Evolutionary conservation across 2,888 invertebrate species (phyloP).

Genomic region (Aricia artaxerxes): DNA sequence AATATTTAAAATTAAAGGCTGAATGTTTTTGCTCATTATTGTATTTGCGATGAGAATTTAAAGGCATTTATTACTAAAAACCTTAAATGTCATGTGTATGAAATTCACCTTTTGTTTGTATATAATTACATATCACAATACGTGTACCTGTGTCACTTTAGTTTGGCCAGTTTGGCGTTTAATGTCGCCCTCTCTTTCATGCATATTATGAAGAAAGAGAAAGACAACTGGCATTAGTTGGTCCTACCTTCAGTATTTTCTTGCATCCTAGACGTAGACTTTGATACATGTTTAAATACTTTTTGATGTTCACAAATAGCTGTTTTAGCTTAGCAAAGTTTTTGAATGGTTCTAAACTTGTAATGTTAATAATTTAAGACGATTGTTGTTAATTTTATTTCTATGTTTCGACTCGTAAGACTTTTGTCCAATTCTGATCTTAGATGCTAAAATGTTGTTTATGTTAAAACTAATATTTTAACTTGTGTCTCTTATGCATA

Average conservation of each 20-base stretch:
- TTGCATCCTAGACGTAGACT: conserved; percentile 10
- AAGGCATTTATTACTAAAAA: conserved; percentile 10
- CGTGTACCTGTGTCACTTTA: conserved; percentile 45
- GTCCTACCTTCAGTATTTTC: conserved; percentile 15
- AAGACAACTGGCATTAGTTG: background rate
- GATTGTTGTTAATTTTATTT: conserved; percentile 11
- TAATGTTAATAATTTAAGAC: conserved; percentile 10
- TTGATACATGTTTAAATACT: conserved; percentile 27
- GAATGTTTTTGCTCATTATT: conserved; percentile 56
- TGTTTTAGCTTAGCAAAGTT: conserved; percentile 15
- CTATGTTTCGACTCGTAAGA: background rate
- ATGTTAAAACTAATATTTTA: background rate
- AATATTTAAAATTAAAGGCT: conserved; percentile 50
- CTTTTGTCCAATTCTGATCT: background rate
- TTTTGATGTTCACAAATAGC: conserved; percentile 28
- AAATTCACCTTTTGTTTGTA: background rate
- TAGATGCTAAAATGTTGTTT: background rate
- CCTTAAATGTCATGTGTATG: background rate
- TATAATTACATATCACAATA: conserved; percentile 36
- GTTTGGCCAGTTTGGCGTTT: background rate
- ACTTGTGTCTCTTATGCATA: background rate
- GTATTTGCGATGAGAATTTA: conserved; percentile 29
- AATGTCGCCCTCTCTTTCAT: background rate
- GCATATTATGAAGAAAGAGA: background rate
- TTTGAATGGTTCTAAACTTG: conserved; percentile 8